Conservation (phyloP, 2,113 vertebrate genomes). For the Phalacrocorax brasilianus region DNA sequence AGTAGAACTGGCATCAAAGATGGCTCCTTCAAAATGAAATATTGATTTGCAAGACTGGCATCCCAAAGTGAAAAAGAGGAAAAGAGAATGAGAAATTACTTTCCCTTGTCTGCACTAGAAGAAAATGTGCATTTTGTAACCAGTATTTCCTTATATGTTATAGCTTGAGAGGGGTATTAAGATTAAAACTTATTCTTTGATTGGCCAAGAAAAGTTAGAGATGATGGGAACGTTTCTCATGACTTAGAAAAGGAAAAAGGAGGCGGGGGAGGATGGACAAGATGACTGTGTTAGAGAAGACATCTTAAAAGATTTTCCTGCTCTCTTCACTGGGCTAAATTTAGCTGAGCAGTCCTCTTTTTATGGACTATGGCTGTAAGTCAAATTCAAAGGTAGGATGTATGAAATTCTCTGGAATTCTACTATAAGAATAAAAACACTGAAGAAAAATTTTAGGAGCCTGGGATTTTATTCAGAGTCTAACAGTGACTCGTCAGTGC, state of each 20-base stretch:
- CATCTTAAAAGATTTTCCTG: background rate
- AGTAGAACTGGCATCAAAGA: conserved; percentile 91
- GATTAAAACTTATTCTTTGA: background rate
- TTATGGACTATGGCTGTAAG: background rate
- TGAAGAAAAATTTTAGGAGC: background rate
- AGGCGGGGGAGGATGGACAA: background rate
- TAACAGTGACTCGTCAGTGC: background rate
- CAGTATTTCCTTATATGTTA: conserved; percentile 4
- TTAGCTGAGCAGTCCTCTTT: conserved; percentile 2
- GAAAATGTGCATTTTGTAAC: background rate
- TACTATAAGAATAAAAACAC: background rate
- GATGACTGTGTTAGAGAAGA: background rate
- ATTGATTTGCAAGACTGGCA: conserved; percentile 80
- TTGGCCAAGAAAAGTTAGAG: background rate
- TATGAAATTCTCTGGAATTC: background rate
- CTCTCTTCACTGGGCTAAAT: background rate
- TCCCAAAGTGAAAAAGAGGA: conserved; percentile 1
- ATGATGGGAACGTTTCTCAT: background rate
- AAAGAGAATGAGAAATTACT: conserved; percentile 43
- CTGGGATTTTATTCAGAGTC: background rate
- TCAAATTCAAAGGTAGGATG: background rate
- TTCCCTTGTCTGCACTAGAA: conserved; percentile 1
- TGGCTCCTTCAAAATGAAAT: conserved; percentile 91
- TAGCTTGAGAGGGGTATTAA: background rate
- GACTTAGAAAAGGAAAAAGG: background rate